A percentile compares a stretch with the other conserved stretches of the same genome.
Conservation (phyloP, 2,113 vertebrate species). For the Melanostigma gelatinosum region DNA sequence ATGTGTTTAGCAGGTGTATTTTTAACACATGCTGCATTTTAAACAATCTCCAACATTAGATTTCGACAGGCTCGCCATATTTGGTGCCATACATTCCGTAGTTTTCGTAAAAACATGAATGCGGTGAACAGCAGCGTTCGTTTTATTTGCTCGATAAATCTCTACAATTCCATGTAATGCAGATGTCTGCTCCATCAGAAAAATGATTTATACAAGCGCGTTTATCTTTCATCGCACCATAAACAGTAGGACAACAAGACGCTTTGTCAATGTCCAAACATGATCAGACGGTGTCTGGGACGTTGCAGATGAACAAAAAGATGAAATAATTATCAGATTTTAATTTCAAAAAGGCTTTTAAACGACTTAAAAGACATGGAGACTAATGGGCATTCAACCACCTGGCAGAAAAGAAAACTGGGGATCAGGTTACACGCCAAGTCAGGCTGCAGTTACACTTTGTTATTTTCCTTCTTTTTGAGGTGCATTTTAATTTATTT, state of each 20-base stretch:
- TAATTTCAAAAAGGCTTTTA: not conserved
- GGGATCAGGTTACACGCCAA: slow-evolving; percentile 38
- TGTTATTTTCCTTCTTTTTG: slow-evolving; percentile 4
- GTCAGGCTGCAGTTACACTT: slow-evolving; percentile 6
- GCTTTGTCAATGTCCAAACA: not conserved
- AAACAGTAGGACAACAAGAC: not conserved
- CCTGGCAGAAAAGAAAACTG: slow-evolving; percentile 52
- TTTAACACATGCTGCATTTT: not conserved
- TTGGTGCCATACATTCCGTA: not conserved
- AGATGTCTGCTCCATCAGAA: not conserved
- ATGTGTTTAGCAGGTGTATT: not conserved
- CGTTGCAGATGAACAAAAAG: not conserved
- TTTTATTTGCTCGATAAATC: not conserved
- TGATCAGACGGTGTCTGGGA: not conserved
- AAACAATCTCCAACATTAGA: not conserved
- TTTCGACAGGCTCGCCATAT: not conserved
- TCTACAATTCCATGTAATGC: not conserved
- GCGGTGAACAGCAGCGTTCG: not conserved
- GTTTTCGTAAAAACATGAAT: not conserved
- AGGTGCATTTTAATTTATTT: not conserved
- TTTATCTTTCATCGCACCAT: not conserved
- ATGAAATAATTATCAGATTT: not conserved
- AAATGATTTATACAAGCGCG: not conserved
- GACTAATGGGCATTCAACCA: slow-evolving; percentile 73
- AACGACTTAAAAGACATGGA: too few species aligned